These are phyloP conservation scores for Gambusia affinis DNA, from an alignment of 2,113 vertebrate species.

Conservation along the genomic window DNA sequence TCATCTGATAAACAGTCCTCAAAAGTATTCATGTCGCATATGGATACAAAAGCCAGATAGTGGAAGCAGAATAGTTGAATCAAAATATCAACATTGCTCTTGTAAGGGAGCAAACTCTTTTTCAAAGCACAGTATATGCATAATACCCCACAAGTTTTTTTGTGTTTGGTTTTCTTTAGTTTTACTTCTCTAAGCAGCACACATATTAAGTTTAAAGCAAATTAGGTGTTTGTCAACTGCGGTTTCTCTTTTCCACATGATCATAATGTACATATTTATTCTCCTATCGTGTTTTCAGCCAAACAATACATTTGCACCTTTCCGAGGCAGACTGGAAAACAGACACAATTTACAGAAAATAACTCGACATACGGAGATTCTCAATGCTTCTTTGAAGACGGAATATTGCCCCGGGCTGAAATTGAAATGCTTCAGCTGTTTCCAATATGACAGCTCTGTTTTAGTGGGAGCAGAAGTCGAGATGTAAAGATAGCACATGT, in stretches of 20 bases:
- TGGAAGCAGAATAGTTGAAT: too few relatives aligned
- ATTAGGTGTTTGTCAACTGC: neutral
- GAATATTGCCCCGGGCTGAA: constrained; percentile 76
- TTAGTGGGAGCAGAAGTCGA: constrained; percentile 80
- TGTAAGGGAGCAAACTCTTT: too few relatives aligned
- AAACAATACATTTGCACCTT: constrained; percentile 65
- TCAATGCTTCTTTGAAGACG: constrained; percentile 70
- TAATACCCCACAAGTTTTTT: neutral
- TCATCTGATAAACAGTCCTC: too few relatives aligned
- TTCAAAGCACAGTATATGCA: neutral
- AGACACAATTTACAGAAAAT: constrained; percentile 56
- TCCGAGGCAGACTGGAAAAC: constrained; percentile 33
- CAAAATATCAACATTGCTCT: too few relatives aligned
- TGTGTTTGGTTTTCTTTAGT: too few relatives aligned
- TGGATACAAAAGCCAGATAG: too few relatives aligned
- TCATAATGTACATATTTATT: neutral
- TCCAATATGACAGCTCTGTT: constrained; percentile 77
- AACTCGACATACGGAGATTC: constrained; percentile 43
- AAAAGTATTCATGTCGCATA: too few relatives aligned
- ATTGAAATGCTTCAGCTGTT: constrained; percentile 83
- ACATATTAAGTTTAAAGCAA: neutral
- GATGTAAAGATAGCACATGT: constrained; percentile 81
- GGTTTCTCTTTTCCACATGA: neutral
- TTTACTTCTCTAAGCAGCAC: neutral
- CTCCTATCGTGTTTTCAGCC: constrained; percentile 50